These are phyloP conservation scores for Threskiornis aethiopicus DNA, from an alignment of 2,797 vertebrate species.

Conservation along the genomic window DNA sequence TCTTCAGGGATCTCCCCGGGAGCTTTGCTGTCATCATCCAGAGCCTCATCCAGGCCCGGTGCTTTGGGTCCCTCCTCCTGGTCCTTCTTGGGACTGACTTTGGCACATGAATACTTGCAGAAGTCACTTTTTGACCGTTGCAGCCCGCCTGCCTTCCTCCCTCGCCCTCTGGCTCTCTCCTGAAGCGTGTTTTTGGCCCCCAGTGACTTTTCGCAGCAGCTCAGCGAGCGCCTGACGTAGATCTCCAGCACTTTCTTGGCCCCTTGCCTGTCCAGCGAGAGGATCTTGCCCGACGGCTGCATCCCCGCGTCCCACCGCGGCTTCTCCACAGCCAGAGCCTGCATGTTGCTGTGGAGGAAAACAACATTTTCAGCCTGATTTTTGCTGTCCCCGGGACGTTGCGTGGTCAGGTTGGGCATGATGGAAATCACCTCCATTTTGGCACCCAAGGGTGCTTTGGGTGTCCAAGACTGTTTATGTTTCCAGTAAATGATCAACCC, in stretches of 20 bases:
- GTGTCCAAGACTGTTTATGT: background rate
- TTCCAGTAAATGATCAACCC: conserved; percentile 6
- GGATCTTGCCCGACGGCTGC: conserved; percentile 57
- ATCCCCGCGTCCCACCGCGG: background rate
- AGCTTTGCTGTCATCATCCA: background rate
- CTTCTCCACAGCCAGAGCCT: background rate
- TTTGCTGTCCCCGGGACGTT: background rate
- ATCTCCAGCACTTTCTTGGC: conserved; percentile 80
- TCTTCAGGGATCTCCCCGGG: conserved; percentile 18
- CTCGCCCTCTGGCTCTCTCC: conserved; percentile 21
- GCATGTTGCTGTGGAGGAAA: background rate
- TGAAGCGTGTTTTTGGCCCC: conserved; percentile 41
- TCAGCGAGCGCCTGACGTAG: conserved; percentile 78
- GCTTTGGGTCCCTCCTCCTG: background rate
- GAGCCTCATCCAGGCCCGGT: background rate
- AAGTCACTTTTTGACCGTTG: conserved; percentile 77
- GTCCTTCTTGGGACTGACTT: background rate
- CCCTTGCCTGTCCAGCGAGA: conserved; percentile 78
- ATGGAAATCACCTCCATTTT: background rate
- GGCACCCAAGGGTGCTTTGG: background rate
- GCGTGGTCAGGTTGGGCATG: rapidly evolving
- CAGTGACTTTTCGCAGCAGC: background rate
- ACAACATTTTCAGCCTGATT: background rate
- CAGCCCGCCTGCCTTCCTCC: background rate
- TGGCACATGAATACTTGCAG: background rate